These are phyloP conservation scores for Sceloporus tristichus DNA, from an alignment of 2,113 vertebrate genomes.

Conservation along the genomic window DNA sequence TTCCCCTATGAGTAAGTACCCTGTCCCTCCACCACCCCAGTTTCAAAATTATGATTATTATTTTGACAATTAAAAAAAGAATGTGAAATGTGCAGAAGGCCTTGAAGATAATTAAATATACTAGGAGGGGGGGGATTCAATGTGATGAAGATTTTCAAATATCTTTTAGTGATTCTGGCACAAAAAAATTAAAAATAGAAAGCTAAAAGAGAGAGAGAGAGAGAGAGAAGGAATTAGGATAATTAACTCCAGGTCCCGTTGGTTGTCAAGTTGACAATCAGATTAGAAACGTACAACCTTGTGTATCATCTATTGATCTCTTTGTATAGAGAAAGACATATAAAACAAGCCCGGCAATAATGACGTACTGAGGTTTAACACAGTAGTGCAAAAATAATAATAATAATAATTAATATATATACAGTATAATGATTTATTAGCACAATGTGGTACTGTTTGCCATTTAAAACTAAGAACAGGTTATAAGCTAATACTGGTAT, in stretches of 20 bases:
- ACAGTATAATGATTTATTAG: constrained; percentile 73
- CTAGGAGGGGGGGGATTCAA: constrained; percentile 24
- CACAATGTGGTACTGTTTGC: constrained; percentile 81
- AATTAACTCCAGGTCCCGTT: constrained; percentile 77
- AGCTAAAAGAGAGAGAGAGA: no score
- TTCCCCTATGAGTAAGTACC: constrained; percentile 21
- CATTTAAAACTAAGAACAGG: constrained; percentile 81
- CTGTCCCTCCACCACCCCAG: constrained; percentile 27
- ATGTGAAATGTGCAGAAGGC: constrained; percentile 74
- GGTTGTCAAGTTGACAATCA: constrained; percentile 85
- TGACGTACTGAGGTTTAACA: constrained; percentile 74
- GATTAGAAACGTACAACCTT: constrained; percentile 74
- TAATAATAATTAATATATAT: no score
- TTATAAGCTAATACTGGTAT: constrained; percentile 83
- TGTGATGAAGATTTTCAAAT: constrained; percentile 76
- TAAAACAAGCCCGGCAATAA: constrained; percentile 74
- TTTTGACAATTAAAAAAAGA: constrained; percentile 68
- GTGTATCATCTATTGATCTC: constrained; percentile 54
- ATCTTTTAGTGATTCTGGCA: constrained; percentile 75
- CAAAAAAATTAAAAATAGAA: constrained; percentile 16
- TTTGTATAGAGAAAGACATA: constrained; percentile 28
- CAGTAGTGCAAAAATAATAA: constrained; percentile 51
- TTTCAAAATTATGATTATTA: constrained; percentile 14
- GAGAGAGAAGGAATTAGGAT: constrained; percentile 50
- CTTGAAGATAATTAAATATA: constrained; percentile 71